A percentile compares a stretch with the other conserved stretches of the same genome.
Evolutionary conservation across 2,113 vertebrate genomes (phyloP).

Genomic region (Centropus unirufus): DNA sequence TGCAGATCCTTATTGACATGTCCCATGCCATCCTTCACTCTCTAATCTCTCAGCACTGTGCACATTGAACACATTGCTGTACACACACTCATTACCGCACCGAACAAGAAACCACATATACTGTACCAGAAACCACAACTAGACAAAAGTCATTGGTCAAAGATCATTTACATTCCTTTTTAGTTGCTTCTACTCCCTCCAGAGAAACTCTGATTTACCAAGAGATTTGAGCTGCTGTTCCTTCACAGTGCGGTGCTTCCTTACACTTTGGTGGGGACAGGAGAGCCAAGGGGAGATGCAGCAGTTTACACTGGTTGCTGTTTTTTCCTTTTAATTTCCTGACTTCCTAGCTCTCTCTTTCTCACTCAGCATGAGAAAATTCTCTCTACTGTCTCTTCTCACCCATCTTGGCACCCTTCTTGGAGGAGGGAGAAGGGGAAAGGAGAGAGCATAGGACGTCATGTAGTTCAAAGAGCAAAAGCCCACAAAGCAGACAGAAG

Average conservation of each 20-base stretch:
- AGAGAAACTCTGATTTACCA: constrained; percentile 37
- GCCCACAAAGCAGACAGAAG: background rate
- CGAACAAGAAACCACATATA: constrained; percentile 22
- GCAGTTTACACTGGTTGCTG: background rate
- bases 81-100: constrained; percentile 58
- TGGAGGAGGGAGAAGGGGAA: background rate
- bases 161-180: constrained; percentile 67
- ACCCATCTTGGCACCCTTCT: background rate
- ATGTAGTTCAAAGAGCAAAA: background rate
- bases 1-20: constrained; percentile 72
- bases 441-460: background rate
- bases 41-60: constrained; percentile 66
- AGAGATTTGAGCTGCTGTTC: constrained; percentile 10
- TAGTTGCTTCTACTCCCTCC: constrained; percentile 42
- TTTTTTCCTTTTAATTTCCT: background rate
- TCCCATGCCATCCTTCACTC: constrained; percentile 70
- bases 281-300: background rate
- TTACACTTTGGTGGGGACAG: background rate
- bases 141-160: constrained; percentile 60
- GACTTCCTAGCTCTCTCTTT: background rate
- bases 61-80: constrained; percentile 56
- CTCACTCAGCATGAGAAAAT: accelerated
- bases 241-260: background rate
- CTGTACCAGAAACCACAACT: constrained; percentile 56
- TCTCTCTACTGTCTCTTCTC: background rate